phyloP scores from a whole-genome alignment of 2,888 invertebrate species.

The Platycnemis pennipes region DNA sequence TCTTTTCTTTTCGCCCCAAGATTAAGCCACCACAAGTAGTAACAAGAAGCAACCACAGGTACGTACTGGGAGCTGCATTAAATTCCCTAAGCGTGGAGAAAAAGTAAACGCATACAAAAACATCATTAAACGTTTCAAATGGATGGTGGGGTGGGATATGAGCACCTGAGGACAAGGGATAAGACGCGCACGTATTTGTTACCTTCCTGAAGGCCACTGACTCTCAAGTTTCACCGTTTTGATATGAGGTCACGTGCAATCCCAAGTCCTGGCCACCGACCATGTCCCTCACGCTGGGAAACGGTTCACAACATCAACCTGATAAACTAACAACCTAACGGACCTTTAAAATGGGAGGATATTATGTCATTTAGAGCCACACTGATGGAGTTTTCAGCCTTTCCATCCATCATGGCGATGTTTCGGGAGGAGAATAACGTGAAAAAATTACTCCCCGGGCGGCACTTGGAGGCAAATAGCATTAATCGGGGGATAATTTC shows the following conservation, averaged over 20 bases:
- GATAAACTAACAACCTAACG: conserved; percentile 22
- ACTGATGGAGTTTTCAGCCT: background rate
- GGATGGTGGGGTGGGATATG: background rate
- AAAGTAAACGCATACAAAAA: too few species aligned
- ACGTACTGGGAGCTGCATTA: too few species aligned
- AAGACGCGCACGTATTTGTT: background rate
- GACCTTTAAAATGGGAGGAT: conserved; percentile 18
- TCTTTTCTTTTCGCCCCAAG: too few species aligned
- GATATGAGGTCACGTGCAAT: background rate
- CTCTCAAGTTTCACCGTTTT: background rate
- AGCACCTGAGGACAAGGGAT: background rate
- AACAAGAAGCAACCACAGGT: too few species aligned
- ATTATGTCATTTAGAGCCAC: background rate
- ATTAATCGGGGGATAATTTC: background rate
- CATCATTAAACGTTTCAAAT: background rate
- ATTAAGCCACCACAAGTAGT: too few species aligned
- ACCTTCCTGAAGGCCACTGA: background rate
- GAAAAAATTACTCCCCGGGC: background rate
- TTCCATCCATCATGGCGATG: background rate
- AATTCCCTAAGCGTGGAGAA: too few species aligned
- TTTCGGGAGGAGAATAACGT: background rate
- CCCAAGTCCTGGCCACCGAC: background rate
- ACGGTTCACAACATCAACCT: background rate
- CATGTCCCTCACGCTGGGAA: background rate
- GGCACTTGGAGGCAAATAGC: background rate